These are phyloP conservation scores for Emberiza fucata DNA, from an alignment of 2,113 vertebrate species.

Conservation along the genomic window DNA sequence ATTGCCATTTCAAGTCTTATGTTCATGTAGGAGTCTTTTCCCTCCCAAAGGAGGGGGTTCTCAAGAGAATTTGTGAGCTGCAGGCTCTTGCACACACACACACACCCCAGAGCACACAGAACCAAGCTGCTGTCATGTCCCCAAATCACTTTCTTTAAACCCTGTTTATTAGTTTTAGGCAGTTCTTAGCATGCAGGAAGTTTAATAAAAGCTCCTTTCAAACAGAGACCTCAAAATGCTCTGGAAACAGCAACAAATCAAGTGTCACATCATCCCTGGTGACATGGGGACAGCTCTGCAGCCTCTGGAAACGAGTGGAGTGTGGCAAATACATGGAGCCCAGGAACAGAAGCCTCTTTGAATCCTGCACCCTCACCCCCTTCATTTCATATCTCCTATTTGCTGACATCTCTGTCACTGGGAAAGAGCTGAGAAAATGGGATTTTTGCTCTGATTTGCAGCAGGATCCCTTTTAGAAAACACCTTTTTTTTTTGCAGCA, in stretches of 20 bases:
- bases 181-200: constrained; percentile 19
- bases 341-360: neutral
- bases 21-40: neutral
- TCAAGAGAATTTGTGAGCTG: constrained; percentile 3
- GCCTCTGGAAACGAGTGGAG: neutral
- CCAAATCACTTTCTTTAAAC: constrained; percentile 44
- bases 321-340: neutral
- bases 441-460: neutral
- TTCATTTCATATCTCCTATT: neutral
- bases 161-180: constrained; percentile 34
- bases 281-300: neutral
- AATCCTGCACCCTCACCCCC: neutral
- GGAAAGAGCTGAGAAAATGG: neutral
- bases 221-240: constrained; percentile 29
- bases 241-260: constrained; percentile 25
- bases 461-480: neutral
- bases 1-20: neutral
- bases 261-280: constrained; percentile 24
- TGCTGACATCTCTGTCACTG: neutral
- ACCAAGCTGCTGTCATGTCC: constrained; percentile 5
- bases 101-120: neutral
- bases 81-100: neutral
- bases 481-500: accelerated
- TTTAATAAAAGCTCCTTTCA: constrained; percentile 61
- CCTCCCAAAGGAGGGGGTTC: neutral